These are phyloP conservation scores for Nycteola revayana DNA, from an alignment of 2,888 invertebrate species.

Conservation along the genomic window DNA sequence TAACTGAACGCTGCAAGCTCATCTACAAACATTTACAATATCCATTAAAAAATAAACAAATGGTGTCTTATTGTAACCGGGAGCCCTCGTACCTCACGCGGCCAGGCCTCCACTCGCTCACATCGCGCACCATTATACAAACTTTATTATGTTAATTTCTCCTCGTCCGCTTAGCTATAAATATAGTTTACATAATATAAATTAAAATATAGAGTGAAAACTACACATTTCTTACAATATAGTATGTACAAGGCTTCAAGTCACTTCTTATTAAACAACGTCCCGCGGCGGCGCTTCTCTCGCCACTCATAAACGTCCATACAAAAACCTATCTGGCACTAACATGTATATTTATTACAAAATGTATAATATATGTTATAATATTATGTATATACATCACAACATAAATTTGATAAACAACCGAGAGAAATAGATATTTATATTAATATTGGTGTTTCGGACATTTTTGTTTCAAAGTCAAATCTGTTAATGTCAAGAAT, in stretches of 20 bases:
- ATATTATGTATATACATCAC: constrained; percentile 78
- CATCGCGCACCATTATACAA: constrained; percentile 39
- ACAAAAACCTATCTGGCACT: constrained; percentile 80
- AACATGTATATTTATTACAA: constrained; percentile 80
- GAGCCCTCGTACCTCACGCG: constrained; percentile 39
- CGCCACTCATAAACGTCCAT: constrained; percentile 62
- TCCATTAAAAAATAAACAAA: constrained; percentile 50
- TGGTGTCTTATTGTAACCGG: constrained; percentile 46
- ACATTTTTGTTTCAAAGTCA: constrained; percentile 37
- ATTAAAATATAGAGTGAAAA: constrained; percentile 79
- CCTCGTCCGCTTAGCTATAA: constrained; percentile 69
- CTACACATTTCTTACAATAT: constrained; percentile 73
- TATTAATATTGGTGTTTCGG: constrained; percentile 62
- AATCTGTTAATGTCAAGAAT: constrained; percentile 38
- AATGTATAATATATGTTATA: constrained; percentile 80
- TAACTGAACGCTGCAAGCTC: constrained; percentile 76
- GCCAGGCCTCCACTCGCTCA: constrained; percentile 43
- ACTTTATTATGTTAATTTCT: constrained; percentile 61
- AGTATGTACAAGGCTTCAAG: constrained; percentile 77
- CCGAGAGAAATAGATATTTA: constrained; percentile 62
- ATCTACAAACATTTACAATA: constrained; percentile 59
- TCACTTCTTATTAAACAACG: constrained; percentile 38
- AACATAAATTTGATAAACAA: constrained; percentile 80
- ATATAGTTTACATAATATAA: constrained; percentile 75
- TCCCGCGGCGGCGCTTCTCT: constrained; percentile 25